These are phyloP conservation scores for Latrodectus hesperus DNA, from an alignment of 2,888 invertebrate species.

Conservation along the genomic window DNA sequence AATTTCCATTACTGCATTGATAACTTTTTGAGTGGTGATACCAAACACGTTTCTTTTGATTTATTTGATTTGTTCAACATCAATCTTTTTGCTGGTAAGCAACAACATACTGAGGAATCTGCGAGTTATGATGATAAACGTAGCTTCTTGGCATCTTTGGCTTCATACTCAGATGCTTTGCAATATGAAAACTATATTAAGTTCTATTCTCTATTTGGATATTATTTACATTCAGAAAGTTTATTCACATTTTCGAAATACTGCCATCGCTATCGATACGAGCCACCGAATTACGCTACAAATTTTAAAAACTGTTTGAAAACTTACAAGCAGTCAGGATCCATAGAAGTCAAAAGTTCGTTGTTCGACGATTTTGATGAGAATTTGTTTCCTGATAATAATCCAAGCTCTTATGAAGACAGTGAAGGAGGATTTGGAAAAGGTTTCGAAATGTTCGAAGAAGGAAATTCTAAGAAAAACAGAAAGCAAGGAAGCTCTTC, in stretches of 20 bases:
- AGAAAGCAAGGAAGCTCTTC: too few relatives aligned
- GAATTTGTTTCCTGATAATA: neutral
- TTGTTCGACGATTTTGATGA: neutral
- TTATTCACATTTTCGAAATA: neutral
- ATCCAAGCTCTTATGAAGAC: neutral
- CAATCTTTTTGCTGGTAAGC: neutral
- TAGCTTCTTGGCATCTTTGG: neutral
- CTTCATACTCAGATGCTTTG: neutral
- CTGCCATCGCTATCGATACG: neutral
- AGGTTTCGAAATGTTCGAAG: neutral
- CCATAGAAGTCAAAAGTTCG: neutral
- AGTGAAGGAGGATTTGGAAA: neutral
- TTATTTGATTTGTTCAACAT: neutral
- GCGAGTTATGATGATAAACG: neutral
- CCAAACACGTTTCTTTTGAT: neutral
- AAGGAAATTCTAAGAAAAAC: too few relatives aligned
- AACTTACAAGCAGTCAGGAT: neutral
- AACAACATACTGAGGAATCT: too few relatives aligned
- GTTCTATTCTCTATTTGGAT: neutral
- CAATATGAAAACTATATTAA: neutral
- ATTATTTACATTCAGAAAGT: neutral
- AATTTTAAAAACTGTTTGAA: neutral
- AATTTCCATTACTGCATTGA: neutral
- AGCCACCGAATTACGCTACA: neutral
- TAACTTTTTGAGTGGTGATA: neutral